phyloP scores from a whole-genome alignment of 2,888 invertebrate genomes.

The Mesorhabditis sp. region DNA sequence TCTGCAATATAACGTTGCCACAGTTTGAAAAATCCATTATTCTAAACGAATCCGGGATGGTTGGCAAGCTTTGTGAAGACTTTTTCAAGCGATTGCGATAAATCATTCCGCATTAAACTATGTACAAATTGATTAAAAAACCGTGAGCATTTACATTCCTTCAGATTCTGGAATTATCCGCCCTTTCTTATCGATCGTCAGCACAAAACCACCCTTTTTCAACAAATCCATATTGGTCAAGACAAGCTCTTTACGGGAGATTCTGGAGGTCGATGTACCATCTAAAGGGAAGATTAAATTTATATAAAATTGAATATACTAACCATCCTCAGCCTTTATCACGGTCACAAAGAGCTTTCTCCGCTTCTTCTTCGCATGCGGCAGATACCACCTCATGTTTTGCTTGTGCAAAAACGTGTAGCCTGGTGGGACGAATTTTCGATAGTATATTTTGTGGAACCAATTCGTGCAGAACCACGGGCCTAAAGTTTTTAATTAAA shows the following conservation, averaged over 20 bases:
- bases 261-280: not conserved
- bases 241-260: not conserved
- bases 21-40: not conserved
- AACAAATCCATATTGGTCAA: not conserved
- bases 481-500: not conserved
- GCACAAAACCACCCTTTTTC: not conserved
- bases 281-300: not conserved
- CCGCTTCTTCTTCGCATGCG: not conserved
- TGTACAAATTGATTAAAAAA: not conserved
- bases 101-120: constrained; percentile 1
- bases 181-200: not conserved
- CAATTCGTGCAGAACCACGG: constrained; percentile 2
- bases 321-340: not conserved
- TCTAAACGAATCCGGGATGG: not conserved
- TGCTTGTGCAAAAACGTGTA: constrained; percentile 4
- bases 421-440: constrained; percentile 3
- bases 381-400: constrained; percentile 6
- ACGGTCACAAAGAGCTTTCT: not conserved
- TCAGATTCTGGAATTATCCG: not conserved
- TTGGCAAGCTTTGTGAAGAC: not conserved
- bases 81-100: not conserved
- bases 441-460: not conserved
- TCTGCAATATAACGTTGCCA: not conserved
- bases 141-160: not conserved
- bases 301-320: not conserved